phyloP scores from a whole-genome alignment of 1,140 invertebrate species.

The Pogonomyrmex barbatus region DNA sequence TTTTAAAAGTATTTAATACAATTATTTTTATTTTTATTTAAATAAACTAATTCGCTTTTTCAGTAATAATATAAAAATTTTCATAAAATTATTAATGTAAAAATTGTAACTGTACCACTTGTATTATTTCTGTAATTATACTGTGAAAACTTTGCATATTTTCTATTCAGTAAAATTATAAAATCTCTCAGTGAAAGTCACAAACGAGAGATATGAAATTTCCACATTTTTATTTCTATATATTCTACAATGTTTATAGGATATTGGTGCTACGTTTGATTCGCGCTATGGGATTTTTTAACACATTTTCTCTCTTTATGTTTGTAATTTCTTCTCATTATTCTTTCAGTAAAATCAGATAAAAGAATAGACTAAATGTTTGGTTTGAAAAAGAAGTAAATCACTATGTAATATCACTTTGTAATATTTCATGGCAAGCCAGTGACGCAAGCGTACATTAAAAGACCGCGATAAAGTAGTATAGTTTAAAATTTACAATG shows the following conservation, averaged over 20 bases:
- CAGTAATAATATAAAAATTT: not conserved
- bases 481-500: not conserved
- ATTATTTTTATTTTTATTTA: not conserved
- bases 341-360: not conserved
- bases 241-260: not conserved
- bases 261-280: not conserved
- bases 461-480: not conserved
- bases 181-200: not conserved
- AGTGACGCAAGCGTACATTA: not conserved
- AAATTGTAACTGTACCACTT: not conserved
- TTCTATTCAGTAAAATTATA: slow-evolving; percentile 1
- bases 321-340: not conserved
- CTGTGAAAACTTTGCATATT: not conserved
- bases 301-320: not conserved
- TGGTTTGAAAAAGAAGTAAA: slow-evolving; percentile 7
- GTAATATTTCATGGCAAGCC: not conserved
- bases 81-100: not conserved
- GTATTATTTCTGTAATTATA: not conserved
- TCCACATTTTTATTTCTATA: slow-evolving; percentile 7
- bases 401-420: not conserved
- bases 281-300: not conserved
- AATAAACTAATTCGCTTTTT: not conserved
- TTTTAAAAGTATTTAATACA: not conserved
- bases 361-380: slow-evolving; percentile 1
- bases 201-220: not conserved